These are phyloP conservation scores for Spheniscus humboldti DNA, from an alignment of 2,797 vertebrate species.

Conservation along the genomic window DNA sequence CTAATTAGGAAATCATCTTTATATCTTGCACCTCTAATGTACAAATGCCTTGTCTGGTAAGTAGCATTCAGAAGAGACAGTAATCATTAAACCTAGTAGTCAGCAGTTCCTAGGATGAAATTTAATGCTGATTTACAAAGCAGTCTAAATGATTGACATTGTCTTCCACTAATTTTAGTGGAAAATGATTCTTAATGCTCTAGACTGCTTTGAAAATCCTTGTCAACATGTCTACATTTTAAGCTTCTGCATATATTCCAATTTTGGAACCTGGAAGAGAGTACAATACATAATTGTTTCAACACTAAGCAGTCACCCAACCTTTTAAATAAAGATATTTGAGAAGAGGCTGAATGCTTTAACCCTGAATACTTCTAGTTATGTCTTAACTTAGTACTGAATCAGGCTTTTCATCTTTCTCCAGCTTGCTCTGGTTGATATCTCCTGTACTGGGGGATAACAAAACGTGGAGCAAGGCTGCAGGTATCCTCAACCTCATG, in stretches of 20 bases:
- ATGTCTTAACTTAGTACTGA: not conserved
- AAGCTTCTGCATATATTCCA: not conserved
- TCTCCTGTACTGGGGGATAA: not conserved
- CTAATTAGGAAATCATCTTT: not conserved
- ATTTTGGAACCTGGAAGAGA: not conserved
- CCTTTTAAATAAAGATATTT: not conserved
- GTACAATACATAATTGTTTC: not conserved
- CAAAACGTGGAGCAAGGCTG: not conserved
- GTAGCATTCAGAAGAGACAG: not conserved
- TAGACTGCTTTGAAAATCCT: constrained; percentile 6
- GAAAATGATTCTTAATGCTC: not conserved
- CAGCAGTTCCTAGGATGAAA: not conserved
- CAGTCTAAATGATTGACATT: constrained; percentile 2
- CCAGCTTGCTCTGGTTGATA: not conserved
- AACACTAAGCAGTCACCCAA: not conserved
- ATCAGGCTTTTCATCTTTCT: not conserved
- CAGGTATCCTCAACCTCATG: not conserved
- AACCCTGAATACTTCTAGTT: not conserved
- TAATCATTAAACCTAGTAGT: not conserved
- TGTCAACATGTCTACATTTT: not conserved
- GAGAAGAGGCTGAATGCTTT: not conserved
- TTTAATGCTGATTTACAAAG: not conserved
- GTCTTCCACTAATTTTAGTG: not conserved
- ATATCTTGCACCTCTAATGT: not conserved
- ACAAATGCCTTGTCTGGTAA: not conserved